Percentiles rank a stretch among this genome's conserved stretches.
Conservation (phyloP, 2,888 invertebrate species). For the Cheilosia variabilis region DNA sequence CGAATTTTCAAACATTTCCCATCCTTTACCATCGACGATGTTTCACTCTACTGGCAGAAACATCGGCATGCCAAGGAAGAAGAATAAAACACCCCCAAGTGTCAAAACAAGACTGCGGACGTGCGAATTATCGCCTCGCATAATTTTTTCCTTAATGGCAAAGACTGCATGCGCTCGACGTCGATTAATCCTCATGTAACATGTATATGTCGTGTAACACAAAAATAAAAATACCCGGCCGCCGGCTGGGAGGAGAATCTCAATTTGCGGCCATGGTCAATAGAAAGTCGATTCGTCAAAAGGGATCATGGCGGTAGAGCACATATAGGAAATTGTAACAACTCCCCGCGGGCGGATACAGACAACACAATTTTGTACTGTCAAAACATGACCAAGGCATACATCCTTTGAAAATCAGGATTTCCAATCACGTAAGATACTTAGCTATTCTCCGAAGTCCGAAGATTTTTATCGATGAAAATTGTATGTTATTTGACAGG, state of each 20-base stretch:
- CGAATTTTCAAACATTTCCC: constrained; percentile 16
- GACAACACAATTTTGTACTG: background rate
- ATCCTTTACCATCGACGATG: constrained; percentile 31
- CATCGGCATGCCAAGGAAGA: background rate
- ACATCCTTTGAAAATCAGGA: constrained; percentile 38
- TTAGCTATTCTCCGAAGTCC: constrained; percentile 46
- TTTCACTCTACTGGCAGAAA: constrained; percentile 15
- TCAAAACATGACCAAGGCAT: constrained; percentile 17
- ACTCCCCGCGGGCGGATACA: constrained; percentile 10
- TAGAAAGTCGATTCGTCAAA: constrained; percentile 51
- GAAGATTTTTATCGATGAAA: constrained; percentile 59
- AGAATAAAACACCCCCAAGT: constrained; percentile 26
- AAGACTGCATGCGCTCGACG: constrained; percentile 32
- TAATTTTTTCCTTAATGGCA: constrained; percentile 4
- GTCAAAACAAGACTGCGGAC: constrained; percentile 20
- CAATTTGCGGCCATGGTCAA: constrained; percentile 45
- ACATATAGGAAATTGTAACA: constrained; percentile 23
- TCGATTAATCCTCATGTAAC: constrained; percentile 51
- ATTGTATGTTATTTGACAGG: constrained; percentile 56
- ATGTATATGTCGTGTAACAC: constrained; percentile 33
- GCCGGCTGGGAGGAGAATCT: constrained; percentile 2
- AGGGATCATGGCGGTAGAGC: constrained; percentile 25
- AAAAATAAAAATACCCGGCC: no score
- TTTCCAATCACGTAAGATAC: constrained; percentile 66
- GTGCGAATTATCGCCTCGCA: constrained; percentile 47